phyloP scores from a whole-genome alignment of 1,140 invertebrate species.

The Diachasma alloeum region DNA sequence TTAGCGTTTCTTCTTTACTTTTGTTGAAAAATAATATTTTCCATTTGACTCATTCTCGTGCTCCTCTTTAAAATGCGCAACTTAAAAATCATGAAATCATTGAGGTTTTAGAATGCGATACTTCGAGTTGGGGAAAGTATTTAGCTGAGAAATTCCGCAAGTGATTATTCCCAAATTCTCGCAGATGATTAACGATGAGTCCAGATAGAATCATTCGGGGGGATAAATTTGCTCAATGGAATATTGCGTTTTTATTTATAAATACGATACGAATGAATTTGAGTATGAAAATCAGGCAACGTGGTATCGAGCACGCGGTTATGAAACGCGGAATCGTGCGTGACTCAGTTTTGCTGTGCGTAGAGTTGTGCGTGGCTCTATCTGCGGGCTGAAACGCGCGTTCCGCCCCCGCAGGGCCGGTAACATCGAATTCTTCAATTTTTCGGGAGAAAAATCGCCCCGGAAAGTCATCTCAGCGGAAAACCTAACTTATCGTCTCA shows the following conservation, averaged over 20 bases:
- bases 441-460: neutral
- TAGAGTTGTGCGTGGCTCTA: conserved; percentile 51
- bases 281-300: neutral
- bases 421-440: conserved; percentile 36
- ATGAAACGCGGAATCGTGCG: neutral
- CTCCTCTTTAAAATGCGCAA: too few relatives aligned
- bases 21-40: too few relatives aligned
- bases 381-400: conserved; percentile 46
- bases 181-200: too few relatives aligned
- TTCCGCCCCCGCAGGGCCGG: conserved; percentile 40
- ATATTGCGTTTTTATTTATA: neutral
- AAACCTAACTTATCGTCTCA: neutral
- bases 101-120: too few relatives aligned
- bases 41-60: too few relatives aligned
- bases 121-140: too few relatives aligned
- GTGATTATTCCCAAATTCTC: too few relatives aligned
- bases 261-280: neutral
- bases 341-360: neutral
- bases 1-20: too few relatives aligned
- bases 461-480: neutral
- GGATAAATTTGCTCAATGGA: too few relatives aligned
- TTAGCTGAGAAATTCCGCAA: too few relatives aligned
- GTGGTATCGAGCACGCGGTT: neutral
- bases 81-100: too few relatives aligned
- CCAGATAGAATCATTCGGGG: too few relatives aligned